Base-by-base conservation (phyloP, 2,113 vertebrate species). In the Platysteira castanea region DNA sequence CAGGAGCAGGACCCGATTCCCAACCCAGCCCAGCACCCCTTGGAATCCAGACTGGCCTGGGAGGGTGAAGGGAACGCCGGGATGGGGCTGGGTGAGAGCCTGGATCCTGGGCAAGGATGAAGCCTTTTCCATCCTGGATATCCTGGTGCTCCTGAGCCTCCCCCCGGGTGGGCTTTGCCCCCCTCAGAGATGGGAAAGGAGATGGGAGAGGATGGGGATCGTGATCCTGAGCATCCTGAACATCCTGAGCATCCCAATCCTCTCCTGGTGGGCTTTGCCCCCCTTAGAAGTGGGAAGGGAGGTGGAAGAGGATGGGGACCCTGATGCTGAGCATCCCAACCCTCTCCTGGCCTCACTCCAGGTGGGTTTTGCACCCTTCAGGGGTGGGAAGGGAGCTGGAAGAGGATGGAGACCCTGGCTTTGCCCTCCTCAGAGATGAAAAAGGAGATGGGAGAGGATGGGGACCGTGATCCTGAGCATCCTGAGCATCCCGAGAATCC, bases 11-110 rank as follows among this genome's bases (percentile, higher is more conserved):
- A 18, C 13, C 31, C 3, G 1, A 14, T 68, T 35, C 70, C 61
- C 24, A 3, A 3, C 10, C 3, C 8, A 2, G 11, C 24, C 19
- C 31, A 11, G 46, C 46, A 11, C 39, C 42, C 47, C 11, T 1
- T 6, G 1, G 11, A 24, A 39, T 6, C 76, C 84, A 54, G 42
- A 27, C 53, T 27, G 79, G 39, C 41, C 35, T 3, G 1, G 33
- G 31, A 59, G 14, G 42, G 6, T 19, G 57, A 8, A 6, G 86
- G 63, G 30, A 69, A 35, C 0, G 1, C 26, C 0, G 2, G 56
- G 39, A 31, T 73, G 41, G 26, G 30, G 44, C 28, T 35, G n/a
- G 8, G 16, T 17, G 8, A 47, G 33, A 59, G 19, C 44, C 67
- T 1, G 4, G 30, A 17, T 50, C 6, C 33, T 6, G 31, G 13